These are phyloP conservation scores for Limosa lapponica DNA, from an alignment of 2,797 vertebrate genomes.

Conservation along the genomic window DNA sequence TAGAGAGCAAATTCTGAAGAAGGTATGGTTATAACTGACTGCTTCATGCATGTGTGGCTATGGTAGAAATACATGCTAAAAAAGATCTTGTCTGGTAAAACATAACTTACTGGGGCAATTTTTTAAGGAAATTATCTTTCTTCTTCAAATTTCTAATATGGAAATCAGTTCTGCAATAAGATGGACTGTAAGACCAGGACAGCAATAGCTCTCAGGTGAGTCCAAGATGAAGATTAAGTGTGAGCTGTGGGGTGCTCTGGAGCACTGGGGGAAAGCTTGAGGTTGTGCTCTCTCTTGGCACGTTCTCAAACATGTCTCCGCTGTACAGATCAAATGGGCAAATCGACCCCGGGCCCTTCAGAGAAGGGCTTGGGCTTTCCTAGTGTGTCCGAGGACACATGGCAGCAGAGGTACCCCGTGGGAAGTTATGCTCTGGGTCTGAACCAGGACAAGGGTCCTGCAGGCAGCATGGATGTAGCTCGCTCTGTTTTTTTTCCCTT, in stretches of 20 bases:
- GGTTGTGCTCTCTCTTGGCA: background rate
- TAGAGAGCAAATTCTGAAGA: background rate
- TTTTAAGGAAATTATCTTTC: background rate
- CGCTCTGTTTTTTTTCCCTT: background rate
- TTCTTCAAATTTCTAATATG: background rate
- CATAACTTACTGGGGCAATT: background rate
- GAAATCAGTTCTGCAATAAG: background rate
- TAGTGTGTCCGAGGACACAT: rapidly evolving
- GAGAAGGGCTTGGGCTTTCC: background rate
- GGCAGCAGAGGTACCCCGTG: background rate
- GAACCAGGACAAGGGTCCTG: background rate
- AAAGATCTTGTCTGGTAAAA: background rate
- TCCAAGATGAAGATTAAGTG: background rate
- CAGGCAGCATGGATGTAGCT: background rate
- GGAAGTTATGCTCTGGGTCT: background rate
- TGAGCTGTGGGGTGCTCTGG: background rate
- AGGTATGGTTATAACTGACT: background rate
- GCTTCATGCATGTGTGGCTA: background rate
- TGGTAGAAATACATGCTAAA: background rate
- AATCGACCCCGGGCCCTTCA: background rate
- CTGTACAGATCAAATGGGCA: background rate
- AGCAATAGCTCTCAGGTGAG: background rate
- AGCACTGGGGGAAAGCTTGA: background rate
- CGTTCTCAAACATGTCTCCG: background rate
- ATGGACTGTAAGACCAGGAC: background rate